These are phyloP conservation scores for Artibeus jamaicensis DNA, from an alignment of 2,797 vertebrate genomes.

Conservation along the genomic window DNA sequence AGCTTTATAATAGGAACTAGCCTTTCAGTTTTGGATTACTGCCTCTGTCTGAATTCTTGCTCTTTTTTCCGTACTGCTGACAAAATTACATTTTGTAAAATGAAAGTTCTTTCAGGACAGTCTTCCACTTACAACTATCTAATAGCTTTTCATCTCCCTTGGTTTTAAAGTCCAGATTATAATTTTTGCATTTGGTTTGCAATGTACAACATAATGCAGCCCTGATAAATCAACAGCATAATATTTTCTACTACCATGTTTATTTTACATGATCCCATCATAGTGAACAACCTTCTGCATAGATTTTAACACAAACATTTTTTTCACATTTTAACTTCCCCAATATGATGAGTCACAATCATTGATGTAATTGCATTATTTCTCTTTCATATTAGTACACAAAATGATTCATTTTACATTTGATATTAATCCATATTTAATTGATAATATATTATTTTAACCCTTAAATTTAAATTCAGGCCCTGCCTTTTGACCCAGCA, in stretches of 20 bases:
- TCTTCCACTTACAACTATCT: background rate
- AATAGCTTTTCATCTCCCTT: background rate
- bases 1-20: background rate
- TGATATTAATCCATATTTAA: background rate
- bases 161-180: background rate
- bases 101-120: background rate
- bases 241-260: background rate
- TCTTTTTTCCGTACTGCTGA: background rate
- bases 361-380: background rate
- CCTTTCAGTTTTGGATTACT: background rate
- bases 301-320: background rate
- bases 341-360: background rate
- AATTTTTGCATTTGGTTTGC: background rate
- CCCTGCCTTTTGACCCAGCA: too few relatives aligned
- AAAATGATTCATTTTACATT: slow-evolving; percentile 1
- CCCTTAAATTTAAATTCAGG: background rate
- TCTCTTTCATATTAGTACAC: background rate
- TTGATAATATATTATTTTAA: background rate
- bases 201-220: background rate
- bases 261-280: background rate
- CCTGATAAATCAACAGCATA: background rate
- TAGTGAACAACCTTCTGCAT: background rate
- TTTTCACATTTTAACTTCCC: background rate
- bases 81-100: background rate
- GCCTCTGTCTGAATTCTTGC: background rate